Evolutionary conservation across 2,113 vertebrate genomes (phyloP), one percentile per base, ranked within the genome.

Genomic region (Percina caprodes): DNA sequence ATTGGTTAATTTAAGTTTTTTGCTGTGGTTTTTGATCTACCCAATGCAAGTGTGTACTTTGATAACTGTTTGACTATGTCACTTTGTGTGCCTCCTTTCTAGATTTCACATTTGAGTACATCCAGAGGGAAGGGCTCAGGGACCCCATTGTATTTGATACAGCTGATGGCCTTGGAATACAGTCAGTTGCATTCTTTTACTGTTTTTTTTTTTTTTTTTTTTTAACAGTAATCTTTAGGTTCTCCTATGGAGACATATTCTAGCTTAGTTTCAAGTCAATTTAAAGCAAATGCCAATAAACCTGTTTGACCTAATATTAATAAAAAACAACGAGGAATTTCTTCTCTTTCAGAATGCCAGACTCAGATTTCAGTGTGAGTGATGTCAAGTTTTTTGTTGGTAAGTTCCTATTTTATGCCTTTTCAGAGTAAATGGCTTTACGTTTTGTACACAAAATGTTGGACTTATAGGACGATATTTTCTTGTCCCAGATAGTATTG

Each of bases 21-120:
- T 9, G 1, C 56, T 2, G 0, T 55, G 49, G 14, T 7, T 35
- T 42, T 24, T 10, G 21, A 6, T 77, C 1, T 65, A 39, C 11
- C 49, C 13, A 58, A 59, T 33, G 54, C 23, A 33, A 56, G 46
- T 63, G 39, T 70, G 13, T 56, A 33, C 68, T 39, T 82, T 86
- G 4, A 56, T 66, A 9, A 52, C 33, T 78, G 30, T 12, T 33
- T 62, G 59, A 51, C 5, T 39, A 10, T 69, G 19, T 48, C 13
- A 21, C 9, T 10, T 10, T 78, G 3, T 87, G 18, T 69, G 18
- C 69, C 13, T 77, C 76, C 1, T 69, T 30, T 86, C 19, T 92
- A 99, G 98, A 99, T 87, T 99, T 99, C 93, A 99, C 96, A 80
- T 97, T 97, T 91, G 97, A 98, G 74, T 99, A 99, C 91, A 97